phyloP scores from a whole-genome alignment of 2,797 vertebrate genomes.

The Anniella stebbinsi region DNA sequence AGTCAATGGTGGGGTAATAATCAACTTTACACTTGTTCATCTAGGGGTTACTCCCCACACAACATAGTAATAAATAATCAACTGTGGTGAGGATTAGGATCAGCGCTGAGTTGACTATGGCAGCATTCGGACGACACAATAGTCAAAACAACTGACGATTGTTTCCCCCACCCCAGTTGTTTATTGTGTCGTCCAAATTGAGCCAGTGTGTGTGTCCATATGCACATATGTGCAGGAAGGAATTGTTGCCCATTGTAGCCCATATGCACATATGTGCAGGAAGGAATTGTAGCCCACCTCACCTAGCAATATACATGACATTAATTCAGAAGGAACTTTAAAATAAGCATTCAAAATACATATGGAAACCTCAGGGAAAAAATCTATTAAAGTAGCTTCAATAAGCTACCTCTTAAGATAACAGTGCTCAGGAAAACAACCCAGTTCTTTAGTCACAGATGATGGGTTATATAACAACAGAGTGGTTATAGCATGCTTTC shows the following conservation, averaged over 20 bases:
- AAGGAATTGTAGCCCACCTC: neutral
- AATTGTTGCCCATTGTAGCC: too few species aligned
- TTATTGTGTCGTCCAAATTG: too few species aligned
- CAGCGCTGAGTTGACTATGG: too few species aligned
- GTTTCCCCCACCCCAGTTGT: too few species aligned
- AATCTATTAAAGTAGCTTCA: conserved; percentile 2
- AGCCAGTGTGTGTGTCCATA: neutral
- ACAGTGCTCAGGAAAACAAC: neutral
- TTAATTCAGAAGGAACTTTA: neutral
- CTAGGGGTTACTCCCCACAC: too few species aligned
- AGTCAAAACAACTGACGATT: too few species aligned
- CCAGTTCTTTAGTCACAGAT: conserved; percentile 6
- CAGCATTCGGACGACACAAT: too few species aligned
- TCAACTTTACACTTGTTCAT: too few species aligned
- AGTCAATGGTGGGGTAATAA: too few species aligned
- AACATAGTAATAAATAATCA: too few species aligned
- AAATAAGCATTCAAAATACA: neutral
- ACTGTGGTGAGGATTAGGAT: too few species aligned
- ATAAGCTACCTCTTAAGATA: conserved; percentile 24
- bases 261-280: neutral
- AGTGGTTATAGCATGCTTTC: neutral
- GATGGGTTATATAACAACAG: conserved; percentile 1
- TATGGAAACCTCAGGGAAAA: neutral
- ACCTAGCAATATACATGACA: neutral
- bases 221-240: neutral